Evolutionary conservation across 2,113 vertebrate species (phyloP).

Genomic region (Clarias batrachus): DNA sequence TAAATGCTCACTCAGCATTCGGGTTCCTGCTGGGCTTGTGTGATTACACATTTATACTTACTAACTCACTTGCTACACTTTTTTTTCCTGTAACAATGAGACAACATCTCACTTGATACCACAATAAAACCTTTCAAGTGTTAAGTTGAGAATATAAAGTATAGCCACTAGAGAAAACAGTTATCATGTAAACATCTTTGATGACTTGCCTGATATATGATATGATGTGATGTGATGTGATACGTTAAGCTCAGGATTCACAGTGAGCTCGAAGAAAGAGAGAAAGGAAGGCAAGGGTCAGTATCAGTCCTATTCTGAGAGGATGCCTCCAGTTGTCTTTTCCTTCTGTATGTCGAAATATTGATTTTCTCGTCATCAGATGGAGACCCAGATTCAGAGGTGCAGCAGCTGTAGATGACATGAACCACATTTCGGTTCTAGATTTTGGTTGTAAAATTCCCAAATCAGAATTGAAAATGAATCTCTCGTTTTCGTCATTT

Average conservation of each 20-base stretch:
- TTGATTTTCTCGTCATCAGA: constrained; percentile 37
- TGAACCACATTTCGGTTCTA: too few species aligned
- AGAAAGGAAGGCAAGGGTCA: neutral
- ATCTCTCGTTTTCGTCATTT: neutral
- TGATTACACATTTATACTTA: too few species aligned
- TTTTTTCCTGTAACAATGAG: too few species aligned
- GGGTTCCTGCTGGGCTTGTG: too few species aligned
- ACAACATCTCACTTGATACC: too few species aligned
- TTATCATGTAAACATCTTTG: constrained; percentile 28
- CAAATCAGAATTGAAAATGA: neutral
- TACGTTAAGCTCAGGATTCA: constrained; percentile 28
- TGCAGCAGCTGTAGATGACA: neutral
- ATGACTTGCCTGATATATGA: constrained; percentile 12
- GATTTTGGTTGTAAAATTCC: neutral
- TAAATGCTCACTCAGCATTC: too few species aligned
- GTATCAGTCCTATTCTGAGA: constrained; percentile 29
- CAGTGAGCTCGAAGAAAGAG: neutral
- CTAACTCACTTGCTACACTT: too few species aligned
- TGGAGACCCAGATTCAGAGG: constrained; percentile 3
- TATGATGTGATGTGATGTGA: constrained; percentile 2
- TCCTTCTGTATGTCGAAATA: constrained; percentile 30
- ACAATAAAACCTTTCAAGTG: too few species aligned
- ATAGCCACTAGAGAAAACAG: neutral
- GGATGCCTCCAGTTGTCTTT: constrained; percentile 16
- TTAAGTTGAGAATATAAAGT: too few species aligned